phyloP scores from a whole-genome alignment of 2,797 vertebrate species.

The Potorous gilbertii region DNA sequence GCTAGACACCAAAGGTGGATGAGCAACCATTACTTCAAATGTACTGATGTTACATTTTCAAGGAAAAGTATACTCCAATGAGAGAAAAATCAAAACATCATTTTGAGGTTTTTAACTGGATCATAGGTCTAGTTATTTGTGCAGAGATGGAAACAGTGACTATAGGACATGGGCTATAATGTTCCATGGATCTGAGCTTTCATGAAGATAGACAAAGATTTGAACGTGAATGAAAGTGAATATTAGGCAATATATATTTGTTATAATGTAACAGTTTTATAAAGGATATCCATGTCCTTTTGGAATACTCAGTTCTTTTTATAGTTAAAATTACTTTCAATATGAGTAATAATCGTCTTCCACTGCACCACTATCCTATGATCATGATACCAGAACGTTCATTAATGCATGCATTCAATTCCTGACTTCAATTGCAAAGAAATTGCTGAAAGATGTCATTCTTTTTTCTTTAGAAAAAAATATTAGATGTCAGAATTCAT shows the following conservation, averaged over 20 bases:
- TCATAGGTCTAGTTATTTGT: background rate
- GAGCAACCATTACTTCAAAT: background rate
- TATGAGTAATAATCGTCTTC: background rate
- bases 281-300: background rate
- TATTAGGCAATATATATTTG: background rate
- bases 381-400: background rate
- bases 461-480: conserved; percentile 24
- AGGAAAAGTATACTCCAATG: background rate
- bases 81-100: background rate
- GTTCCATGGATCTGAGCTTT: background rate
- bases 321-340: background rate
- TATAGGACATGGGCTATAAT: background rate
- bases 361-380: background rate
- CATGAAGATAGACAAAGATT: background rate
- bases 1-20: too few relatives aligned
- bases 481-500: conserved; percentile 11
- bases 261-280: background rate
- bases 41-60: background rate
- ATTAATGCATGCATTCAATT: background rate
- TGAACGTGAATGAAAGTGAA: background rate
- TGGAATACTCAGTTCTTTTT: background rate
- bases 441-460: background rate
- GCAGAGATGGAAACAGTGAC: background rate
- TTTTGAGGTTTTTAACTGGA: background rate
- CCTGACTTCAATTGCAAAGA: background rate